Evolutionary conservation across 2,888 invertebrate genomes (phyloP), one percentile per base, ranked within the genome.

Genomic region (Sphecodes monilicornis): DNA sequence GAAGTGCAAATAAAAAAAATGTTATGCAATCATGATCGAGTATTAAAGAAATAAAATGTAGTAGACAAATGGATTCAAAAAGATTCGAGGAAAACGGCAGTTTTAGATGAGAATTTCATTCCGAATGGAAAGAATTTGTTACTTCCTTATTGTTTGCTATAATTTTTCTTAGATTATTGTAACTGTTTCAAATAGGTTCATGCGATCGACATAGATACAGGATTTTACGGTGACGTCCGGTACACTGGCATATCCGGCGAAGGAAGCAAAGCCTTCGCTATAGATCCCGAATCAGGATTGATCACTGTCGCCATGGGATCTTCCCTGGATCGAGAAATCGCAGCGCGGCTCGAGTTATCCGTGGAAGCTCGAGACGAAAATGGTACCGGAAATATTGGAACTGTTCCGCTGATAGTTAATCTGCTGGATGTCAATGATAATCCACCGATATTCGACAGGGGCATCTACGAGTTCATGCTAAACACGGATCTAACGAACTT

Each of bases 341-440:
- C 97, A 95, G 96, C 97, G 90, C 97, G 97, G 90, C 96, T 98
- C 94, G 96, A 97, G 94, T 96, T 98, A 91, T 97, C 97, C 93
- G 97, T 99, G 86, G 97, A 98, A 95, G 99, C 98, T 85, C 96
- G 97, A 88, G 99, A 99, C 95, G 97, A 97, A 93, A 97, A 98
- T 91, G 98, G 98, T 77, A 96, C 96, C 91, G 98, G 98, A 81
- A 97, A 97, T 93, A 96, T 96, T 90, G 97, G 97, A 69, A 97
- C 97, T 88, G 96, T 97, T 91, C 96, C 97, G 91, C 96, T 98
- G 90, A 96, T 97, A 90, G 96, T 98, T 92, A 97, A 97, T 95
- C 95, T 98, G 89, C 95, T 97, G 92, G 97, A 97, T 88, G 97
- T 97, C 79, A 98, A 99, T 94, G 98, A 99, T 95, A 97, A 98